Evolutionary conservation across 2,113 vertebrate genomes (phyloP), one percentile per base, ranked within the genome.

Genomic region (Procavia capensis): DNA sequence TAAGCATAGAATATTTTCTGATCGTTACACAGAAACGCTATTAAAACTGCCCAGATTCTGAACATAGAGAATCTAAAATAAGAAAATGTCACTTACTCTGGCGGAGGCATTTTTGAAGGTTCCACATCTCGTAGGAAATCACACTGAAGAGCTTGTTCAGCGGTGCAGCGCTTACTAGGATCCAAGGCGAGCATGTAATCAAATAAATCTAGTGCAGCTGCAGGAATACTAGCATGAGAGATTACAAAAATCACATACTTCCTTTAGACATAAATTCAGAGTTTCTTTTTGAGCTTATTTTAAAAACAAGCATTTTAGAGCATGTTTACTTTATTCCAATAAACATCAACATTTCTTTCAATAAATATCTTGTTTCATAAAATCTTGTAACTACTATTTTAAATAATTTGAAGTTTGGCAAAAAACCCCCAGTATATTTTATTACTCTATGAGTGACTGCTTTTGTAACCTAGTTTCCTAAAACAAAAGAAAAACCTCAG

Each of bases 151-250:
- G 99, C 99, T 95, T 99, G 99, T 80, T 99, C 99, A 0, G 99
- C 99, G 9, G 99, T 99, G 88, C 99, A 99, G 74, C 99, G 99
- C 95, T 99, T 99, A 98, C 99, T 99, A 92, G 99, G 99, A 97
- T 99, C 99, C 98, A 99, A 96, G 95, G 99, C 99, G 64, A 99
- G 98, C 99, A 99, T 99, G 92, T 99, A 99, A 98, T 99, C 99
- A 6, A 99, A 99, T 64, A 99, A 98, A 97, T 99, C 99, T 95
- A 99, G 98, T 10, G 99, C 99, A 43, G 99, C 98, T 34, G 98
- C 98, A 45, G 99, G 99, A 97, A 99, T 99, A 97, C 99, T 99
- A 97, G 70, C 91, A 66, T 36, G 54, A 97, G 47, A 98, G 88
- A 95, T 83, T 92, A 96, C 31, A 94, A 78, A 78, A 89, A 94